Conservation (phyloP, 2,888 invertebrate species). For the Cataglyphis livida region DNA sequence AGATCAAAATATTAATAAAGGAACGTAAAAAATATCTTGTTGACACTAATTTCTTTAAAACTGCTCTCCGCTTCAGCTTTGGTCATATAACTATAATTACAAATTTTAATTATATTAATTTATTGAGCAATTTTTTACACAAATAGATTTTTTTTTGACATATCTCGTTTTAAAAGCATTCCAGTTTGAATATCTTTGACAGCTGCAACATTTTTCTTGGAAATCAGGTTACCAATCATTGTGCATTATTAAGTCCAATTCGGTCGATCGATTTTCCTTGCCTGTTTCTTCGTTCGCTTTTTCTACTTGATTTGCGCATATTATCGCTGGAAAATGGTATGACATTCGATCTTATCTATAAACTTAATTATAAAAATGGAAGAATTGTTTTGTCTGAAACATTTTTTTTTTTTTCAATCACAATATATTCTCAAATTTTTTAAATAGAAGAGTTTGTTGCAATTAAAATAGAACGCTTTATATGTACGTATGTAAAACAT, state of each 20-base stretch:
- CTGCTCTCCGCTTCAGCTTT: too few species aligned
- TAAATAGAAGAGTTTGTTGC: too few species aligned
- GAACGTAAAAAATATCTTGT: neutral
- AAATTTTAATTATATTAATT: slow-evolving; percentile 6
- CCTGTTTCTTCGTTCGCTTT: slow-evolving; percentile 7
- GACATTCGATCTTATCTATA: slow-evolving; percentile 55
- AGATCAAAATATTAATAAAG: neutral
- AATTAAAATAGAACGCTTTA: neutral
- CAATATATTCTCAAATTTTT: too few species aligned
- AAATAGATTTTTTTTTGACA: neutral
- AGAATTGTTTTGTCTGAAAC: slow-evolving; percentile 44
- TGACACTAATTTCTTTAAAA: neutral
- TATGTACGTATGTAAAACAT: neutral
- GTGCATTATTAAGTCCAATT: slow-evolving; percentile 43
- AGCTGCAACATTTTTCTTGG: slow-evolving; percentile 33
- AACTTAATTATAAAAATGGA: slow-evolving; percentile 64
- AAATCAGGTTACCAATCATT: slow-evolving; percentile 12
- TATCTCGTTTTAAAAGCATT: neutral
- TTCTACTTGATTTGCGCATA: slow-evolving; percentile 9
- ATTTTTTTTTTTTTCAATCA: too few species aligned
- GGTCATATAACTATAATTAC: neutral
- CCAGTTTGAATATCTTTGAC: slow-evolving; percentile 1
- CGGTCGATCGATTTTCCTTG: slow-evolving; percentile 12
- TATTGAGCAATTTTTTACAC: neutral
- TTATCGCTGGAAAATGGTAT: slow-evolving; percentile 49